These are phyloP conservation scores for Graphium colonna DNA, from an alignment of 2,888 invertebrate genomes.

Conservation along the genomic window DNA sequence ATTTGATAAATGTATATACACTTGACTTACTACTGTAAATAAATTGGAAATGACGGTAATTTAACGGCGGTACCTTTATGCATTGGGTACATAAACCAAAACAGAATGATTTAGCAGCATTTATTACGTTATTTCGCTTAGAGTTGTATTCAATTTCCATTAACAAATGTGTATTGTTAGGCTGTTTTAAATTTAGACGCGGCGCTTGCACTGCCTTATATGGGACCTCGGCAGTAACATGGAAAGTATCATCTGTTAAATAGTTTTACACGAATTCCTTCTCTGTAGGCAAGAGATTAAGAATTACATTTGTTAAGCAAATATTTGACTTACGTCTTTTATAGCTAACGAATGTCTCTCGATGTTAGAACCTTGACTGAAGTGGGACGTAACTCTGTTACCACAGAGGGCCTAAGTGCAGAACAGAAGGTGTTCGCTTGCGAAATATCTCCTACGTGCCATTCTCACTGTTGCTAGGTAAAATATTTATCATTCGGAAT, in stretches of 20 bases:
- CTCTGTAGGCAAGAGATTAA: constrained; percentile 19
- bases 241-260: constrained; percentile 59
- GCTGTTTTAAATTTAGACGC: constrained; percentile 41
- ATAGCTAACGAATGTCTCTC: constrained; percentile 32
- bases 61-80: constrained; percentile 58
- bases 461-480: constrained; percentile 46
- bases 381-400: constrained; percentile 69
- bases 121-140: constrained; percentile 11
- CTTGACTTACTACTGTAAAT: constrained; percentile 36
- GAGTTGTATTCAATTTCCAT: constrained; percentile 32
- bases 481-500: too few species aligned
- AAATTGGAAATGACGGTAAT: constrained; percentile 40
- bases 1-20: too few species aligned
- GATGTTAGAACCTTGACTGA: constrained; percentile 72
- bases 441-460: constrained; percentile 50
- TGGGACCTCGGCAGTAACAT: constrained; percentile 62
- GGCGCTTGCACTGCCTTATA: constrained; percentile 61
- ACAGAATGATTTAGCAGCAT: constrained; percentile 16
- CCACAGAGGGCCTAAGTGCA: constrained; percentile 71
- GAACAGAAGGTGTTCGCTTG: constrained; percentile 63
- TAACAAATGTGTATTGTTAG: constrained; percentile 31
- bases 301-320: constrained; percentile 26
- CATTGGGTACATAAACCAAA: constrained; percentile 23
- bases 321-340: constrained; percentile 34
- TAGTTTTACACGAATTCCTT: constrained; percentile 26